Evolutionary conservation across 1,140 invertebrate species (phyloP).

Genomic region (Chironomus striatipennis): DNA sequence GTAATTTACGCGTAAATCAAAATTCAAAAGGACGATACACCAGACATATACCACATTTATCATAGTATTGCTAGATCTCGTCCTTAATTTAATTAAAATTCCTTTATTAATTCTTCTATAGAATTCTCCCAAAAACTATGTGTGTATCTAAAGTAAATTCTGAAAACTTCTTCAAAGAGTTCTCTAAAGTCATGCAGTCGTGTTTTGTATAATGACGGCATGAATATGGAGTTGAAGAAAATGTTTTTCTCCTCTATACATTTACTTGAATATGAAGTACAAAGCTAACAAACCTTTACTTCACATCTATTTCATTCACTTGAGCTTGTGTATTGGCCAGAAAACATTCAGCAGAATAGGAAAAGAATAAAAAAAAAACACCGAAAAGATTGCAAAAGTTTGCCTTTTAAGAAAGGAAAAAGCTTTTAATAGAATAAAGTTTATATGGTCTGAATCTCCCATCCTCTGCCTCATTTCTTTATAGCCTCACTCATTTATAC

Average conservation of each 20-base stretch:
- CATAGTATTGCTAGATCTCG: no score
- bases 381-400: slow-evolving; percentile 21
- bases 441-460: background rate
- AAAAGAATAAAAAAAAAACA: background rate
- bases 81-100: no score
- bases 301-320: background rate
- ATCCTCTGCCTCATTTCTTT: background rate
- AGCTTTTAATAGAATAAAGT: slow-evolving; percentile 18
- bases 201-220: background rate
- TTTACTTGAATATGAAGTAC: background rate
- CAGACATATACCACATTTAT: no score
- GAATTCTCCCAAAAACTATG: no score
- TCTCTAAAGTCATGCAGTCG: background rate
- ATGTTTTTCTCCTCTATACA: background rate
- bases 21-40: no score
- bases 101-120: no score
- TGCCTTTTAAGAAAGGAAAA: background rate
- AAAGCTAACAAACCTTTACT: slow-evolving; percentile 7
- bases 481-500: no score
- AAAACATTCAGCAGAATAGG: background rate
- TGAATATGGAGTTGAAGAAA: background rate
- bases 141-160: no score
- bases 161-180: background rate
- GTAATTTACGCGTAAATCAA: no score
- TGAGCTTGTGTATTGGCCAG: background rate